phyloP scores from a whole-genome alignment of 2,113 vertebrate genomes.

The Ivindomyrus marchei region DNA sequence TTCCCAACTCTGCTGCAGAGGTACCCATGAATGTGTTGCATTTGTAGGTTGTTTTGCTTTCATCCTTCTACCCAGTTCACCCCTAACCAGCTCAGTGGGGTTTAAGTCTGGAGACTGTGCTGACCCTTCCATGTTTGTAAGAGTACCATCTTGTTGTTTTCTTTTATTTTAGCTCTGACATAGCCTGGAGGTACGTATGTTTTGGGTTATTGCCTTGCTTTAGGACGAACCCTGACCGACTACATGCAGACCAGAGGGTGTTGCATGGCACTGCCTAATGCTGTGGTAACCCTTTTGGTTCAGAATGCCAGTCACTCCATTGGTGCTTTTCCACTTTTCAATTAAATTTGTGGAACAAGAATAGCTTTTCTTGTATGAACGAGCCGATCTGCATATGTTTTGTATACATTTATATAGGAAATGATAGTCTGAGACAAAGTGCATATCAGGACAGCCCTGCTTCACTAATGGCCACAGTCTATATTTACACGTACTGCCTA shows the following conservation, averaged over 20 bases:
- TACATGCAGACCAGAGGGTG: too few relatives aligned
- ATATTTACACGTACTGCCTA: background rate
- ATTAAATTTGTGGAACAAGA: background rate
- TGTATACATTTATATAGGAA: background rate
- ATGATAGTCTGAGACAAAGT: background rate
- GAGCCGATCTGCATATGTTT: background rate
- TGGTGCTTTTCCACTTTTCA: too few relatives aligned
- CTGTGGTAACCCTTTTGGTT: background rate
- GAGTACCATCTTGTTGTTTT: too few relatives aligned
- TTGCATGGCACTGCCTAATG: too few relatives aligned
- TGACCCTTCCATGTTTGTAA: too few relatives aligned
- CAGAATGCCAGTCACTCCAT: background rate
- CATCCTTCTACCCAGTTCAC: too few relatives aligned
- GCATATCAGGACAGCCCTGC: background rate
- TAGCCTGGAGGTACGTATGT: too few relatives aligned
- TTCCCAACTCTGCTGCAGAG: background rate
- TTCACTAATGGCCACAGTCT: background rate
- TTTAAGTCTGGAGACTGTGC: too few relatives aligned
- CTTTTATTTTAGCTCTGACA: too few relatives aligned
- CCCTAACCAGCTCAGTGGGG: too few relatives aligned
- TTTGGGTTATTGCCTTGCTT: too few relatives aligned
- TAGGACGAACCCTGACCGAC: too few relatives aligned
- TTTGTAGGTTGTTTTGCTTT: background rate
- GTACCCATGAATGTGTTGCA: background rate
- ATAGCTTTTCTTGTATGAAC: background rate